These are phyloP conservation scores for Hypsibius dujardini DNA, from an alignment of 1,140 invertebrate genomes.

Conservation along the genomic window DNA sequence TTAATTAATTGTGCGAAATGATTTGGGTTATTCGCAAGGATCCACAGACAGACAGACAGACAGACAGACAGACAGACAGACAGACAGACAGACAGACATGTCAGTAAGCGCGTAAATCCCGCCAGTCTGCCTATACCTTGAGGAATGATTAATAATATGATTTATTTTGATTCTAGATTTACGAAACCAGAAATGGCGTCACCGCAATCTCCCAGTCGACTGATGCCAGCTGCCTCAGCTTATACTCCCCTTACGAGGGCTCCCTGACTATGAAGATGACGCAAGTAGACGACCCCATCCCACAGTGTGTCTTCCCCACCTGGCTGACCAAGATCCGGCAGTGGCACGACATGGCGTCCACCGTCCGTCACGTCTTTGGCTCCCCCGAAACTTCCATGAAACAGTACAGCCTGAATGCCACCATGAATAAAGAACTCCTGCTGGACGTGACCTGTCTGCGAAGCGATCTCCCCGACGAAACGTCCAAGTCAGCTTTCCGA, in stretches of 20 bases:
- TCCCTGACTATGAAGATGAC: neutral
- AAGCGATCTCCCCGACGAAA: neutral
- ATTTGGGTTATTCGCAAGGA: neutral
- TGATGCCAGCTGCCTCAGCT: neutral
- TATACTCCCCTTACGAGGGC: neutral
- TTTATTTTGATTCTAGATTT: constrained; percentile 5
- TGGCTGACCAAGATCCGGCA: neutral
- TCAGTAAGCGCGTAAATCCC: neutral
- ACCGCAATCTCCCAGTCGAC: neutral
- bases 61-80: too few species aligned
- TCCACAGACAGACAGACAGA: too few species aligned
- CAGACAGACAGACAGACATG: too few species aligned
- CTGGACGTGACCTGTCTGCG: neutral
- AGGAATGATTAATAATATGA: neutral
- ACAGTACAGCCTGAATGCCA: neutral
- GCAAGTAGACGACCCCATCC: neutral
- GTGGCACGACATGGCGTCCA: constrained; percentile 5
- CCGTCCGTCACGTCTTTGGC: neutral
- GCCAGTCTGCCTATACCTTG: neutral
- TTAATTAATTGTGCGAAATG: neutral
- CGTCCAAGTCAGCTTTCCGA: neutral
- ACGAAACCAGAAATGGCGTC: constrained; percentile 13
- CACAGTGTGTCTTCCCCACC: constrained; percentile 7
- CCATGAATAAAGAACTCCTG: neutral
- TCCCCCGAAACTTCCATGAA: neutral